A percentile compares a stretch with the other conserved stretches of the same genome.
phyloP scores from a whole-genome alignment of 2,888 invertebrate genomes.

The Melanostoma scalare region DNA sequence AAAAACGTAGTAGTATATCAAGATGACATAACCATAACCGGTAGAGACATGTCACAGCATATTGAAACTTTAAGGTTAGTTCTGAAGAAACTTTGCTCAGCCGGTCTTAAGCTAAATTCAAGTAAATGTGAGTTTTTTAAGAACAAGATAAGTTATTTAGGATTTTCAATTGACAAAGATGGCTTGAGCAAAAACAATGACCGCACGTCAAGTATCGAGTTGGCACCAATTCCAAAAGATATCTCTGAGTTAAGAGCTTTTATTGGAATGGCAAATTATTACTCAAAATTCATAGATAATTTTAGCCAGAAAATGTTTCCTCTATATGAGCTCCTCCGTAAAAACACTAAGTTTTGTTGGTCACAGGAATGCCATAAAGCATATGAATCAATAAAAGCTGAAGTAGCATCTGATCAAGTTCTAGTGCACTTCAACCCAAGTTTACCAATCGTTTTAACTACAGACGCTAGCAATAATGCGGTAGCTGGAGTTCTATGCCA shows the following conservation, averaged over 20 bases:
- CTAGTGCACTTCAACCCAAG: slow-evolving; percentile 29
- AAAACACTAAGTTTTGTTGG: slow-evolving; percentile 10
- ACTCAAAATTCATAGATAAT: no score
- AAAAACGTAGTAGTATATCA: slow-evolving; percentile 22
- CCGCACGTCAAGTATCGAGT: slow-evolving; percentile 69
- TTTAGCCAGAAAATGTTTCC: no score
- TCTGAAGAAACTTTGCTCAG: slow-evolving; percentile 72
- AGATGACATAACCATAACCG: slow-evolving; percentile 71
- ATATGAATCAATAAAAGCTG: slow-evolving; percentile 1
- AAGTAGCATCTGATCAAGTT: slow-evolving; percentile 7
- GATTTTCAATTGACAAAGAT: slow-evolving; percentile 51
- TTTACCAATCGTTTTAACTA: slow-evolving; percentile 23
- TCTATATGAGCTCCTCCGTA: not conserved
- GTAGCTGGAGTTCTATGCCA: slow-evolving; percentile 23
- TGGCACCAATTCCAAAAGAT: slow-evolving; percentile 72
- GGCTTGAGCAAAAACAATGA: slow-evolving; percentile 58
- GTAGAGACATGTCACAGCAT: slow-evolving; percentile 66
- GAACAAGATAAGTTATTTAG: slow-evolving; percentile 29
- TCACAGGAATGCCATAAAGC: slow-evolving; percentile 10
- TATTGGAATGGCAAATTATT: slow-evolving; percentile 63
- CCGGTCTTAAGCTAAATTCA: slow-evolving; percentile 73
- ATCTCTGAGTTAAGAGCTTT: slow-evolving; percentile 74
- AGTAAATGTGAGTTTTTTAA: slow-evolving; percentile 74
- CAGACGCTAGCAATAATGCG: slow-evolving; percentile 25
- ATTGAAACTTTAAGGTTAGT: slow-evolving; percentile 69